phyloP scores from a whole-genome alignment of 2,888 invertebrate species.

The Brenthis hecate region DNA sequence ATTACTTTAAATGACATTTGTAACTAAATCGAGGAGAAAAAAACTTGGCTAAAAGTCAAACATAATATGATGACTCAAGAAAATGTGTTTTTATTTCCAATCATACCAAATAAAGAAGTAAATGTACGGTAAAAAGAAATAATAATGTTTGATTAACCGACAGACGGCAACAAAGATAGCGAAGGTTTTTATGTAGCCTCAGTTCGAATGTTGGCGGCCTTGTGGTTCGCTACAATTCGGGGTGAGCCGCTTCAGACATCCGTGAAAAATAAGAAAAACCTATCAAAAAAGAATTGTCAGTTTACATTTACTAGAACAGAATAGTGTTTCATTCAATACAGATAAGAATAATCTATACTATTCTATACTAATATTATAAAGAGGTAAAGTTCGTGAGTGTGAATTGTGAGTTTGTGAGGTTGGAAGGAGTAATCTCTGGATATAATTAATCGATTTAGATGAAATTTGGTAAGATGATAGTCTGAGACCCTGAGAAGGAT shows the following conservation, averaged over 20 bases:
- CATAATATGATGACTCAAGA: background rate
- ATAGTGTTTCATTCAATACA: too few species aligned
- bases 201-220: constrained; percentile 73
- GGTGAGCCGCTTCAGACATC: constrained; percentile 59
- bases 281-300: constrained; percentile 10
- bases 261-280: constrained; percentile 35
- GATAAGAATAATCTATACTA: too few species aligned
- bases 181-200: constrained; percentile 29
- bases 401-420: too few species aligned
- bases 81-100: background rate
- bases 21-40: too few species aligned
- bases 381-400: too few species aligned
- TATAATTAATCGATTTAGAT: too few species aligned
- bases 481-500: too few species aligned
- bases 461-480: too few species aligned
- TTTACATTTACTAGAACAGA: background rate
- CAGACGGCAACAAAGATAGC: constrained; percentile 2
- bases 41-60: background rate
- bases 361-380: too few species aligned
- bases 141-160: background rate
- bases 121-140: background rate
- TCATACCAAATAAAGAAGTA: background rate
- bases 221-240: constrained; percentile 66
- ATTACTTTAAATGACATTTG: too few species aligned
- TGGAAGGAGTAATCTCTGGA: too few species aligned